Percentiles rank a stretch among this genome's conserved stretches.
Conservation (phyloP, 2,113 vertebrate species). For the Tupaia chinensis region DNA sequence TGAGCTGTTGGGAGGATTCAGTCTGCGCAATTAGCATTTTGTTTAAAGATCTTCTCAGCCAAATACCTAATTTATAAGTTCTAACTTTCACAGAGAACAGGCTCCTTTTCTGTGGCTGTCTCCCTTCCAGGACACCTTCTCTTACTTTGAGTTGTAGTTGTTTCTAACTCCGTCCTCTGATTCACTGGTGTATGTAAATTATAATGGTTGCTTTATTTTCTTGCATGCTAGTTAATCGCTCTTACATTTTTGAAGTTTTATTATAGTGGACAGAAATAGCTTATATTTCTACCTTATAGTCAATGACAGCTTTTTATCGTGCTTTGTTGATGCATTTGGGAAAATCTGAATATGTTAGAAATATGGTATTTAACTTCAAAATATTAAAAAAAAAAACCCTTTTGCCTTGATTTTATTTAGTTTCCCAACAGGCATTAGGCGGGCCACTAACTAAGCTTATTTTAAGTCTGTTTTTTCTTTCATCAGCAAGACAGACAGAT, state of each 20-base stretch:
- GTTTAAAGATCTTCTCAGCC: not conserved
- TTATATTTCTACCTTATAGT: not conserved
- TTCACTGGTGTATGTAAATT: not conserved
- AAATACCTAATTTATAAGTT: not conserved
- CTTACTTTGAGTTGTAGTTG: conserved; percentile 4
- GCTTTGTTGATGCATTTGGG: conserved; percentile 27
- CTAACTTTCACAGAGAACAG: not conserved
- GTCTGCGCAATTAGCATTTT: not conserved
- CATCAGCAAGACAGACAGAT: too few species aligned
- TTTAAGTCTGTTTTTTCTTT: not conserved
- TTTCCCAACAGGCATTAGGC: not conserved
- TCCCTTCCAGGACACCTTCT: not conserved
- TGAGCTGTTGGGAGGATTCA: not conserved
- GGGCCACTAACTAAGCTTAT: not conserved
- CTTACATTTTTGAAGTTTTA: conserved; percentile 48
- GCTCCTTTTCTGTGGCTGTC: not conserved
- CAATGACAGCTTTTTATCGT: not conserved
- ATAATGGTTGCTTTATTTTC: not conserved
- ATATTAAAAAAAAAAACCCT: not conserved
- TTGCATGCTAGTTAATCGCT: not conserved
- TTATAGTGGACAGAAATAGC: not conserved
- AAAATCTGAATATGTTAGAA: conserved; percentile 22
- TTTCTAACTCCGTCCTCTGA: not conserved
- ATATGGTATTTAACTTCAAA: not conserved
- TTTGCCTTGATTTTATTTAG: conserved; percentile 23